Conservation (phyloP, 2,888 invertebrate genomes). For the Dyspetes luteomarginatus region DNA sequence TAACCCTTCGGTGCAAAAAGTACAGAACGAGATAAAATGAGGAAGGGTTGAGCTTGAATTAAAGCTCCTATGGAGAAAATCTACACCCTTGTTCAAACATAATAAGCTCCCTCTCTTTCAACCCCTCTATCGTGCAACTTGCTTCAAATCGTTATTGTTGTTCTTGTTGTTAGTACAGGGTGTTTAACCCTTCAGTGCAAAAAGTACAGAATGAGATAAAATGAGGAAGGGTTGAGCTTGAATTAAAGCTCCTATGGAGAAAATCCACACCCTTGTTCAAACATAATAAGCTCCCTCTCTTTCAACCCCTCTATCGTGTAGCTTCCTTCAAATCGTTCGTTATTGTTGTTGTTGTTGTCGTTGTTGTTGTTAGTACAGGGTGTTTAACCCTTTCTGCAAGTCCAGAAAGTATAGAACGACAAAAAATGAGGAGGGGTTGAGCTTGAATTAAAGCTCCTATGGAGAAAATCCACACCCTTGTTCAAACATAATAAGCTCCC, state of each 20-base stretch:
- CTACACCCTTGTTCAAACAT: conserved; percentile 79
- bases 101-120: conserved; percentile 72
- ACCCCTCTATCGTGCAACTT: too few species aligned
- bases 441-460: conserved; percentile 78
- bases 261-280: conserved; percentile 77
- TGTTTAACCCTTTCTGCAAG: too few species aligned
- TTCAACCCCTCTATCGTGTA: conserved; percentile 50
- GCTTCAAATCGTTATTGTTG: conserved; percentile 64
- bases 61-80: conserved; percentile 75
- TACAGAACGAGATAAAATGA: conserved; percentile 24
- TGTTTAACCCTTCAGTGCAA: too few species aligned
- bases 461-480: conserved; percentile 76
- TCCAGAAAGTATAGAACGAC: conserved; percentile 28
- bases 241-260: conserved; percentile 77
- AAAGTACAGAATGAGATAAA: conserved; percentile 24
- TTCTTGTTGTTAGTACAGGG: too few species aligned
- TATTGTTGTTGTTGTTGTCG: too few species aligned
- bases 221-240: conserved; percentile 68
- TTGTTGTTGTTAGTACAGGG: too few species aligned
- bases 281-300: conserved; percentile 75
- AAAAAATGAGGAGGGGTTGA: conserved; percentile 55
- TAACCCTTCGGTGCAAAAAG: too few species aligned
- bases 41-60: conserved; percentile 74
- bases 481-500: conserved; percentile 78
- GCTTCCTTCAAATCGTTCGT: conserved; percentile 63